Conservation (phyloP, 2,888 invertebrate genomes). For the Hydropsyche betteni region DNA sequence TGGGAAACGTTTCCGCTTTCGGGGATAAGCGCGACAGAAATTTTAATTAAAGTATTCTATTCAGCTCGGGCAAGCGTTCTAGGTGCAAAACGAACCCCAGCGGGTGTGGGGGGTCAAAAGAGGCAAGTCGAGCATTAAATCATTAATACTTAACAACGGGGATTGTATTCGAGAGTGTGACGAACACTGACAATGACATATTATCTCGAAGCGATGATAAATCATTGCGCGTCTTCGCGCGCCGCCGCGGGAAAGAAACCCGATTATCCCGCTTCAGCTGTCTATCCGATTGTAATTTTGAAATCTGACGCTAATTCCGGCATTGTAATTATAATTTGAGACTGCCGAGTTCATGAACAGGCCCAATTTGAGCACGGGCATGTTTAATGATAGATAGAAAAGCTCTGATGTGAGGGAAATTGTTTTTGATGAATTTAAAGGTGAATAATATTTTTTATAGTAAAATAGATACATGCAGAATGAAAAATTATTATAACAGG, state of each 20-base stretch:
- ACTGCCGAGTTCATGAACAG: too few relatives aligned
- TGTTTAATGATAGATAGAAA: too few relatives aligned
- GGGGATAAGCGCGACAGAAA: constrained; percentile 23
- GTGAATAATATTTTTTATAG: too few relatives aligned
- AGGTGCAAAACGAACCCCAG: neutral
- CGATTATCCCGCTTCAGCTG: constrained; percentile 1
- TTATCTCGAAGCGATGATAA: constrained; percentile 32
- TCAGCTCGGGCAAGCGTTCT: neutral
- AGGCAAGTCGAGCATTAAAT: constrained; percentile 28
- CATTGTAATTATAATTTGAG: too few relatives aligned
- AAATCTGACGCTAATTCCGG: too few relatives aligned
- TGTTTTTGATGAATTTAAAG: too few relatives aligned
- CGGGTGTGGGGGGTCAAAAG: constrained; percentile 12
- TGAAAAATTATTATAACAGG: too few relatives aligned
- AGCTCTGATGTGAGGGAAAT: too few relatives aligned
- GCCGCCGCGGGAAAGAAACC: neutral
- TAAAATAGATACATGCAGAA: too few relatives aligned
- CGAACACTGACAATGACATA: constrained; percentile 46
- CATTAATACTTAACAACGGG: constrained; percentile 23
- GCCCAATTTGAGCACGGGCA: too few relatives aligned
- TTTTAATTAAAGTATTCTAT: constrained; percentile 29
- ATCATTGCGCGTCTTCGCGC: constrained; percentile 15
- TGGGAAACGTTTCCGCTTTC: neutral
- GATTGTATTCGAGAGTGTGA: constrained; percentile 36
- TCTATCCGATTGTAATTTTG: constrained; percentile 6